Conservation (phyloP, 2,113 vertebrate genomes). For the Choloepus hoffmanni region DNA sequence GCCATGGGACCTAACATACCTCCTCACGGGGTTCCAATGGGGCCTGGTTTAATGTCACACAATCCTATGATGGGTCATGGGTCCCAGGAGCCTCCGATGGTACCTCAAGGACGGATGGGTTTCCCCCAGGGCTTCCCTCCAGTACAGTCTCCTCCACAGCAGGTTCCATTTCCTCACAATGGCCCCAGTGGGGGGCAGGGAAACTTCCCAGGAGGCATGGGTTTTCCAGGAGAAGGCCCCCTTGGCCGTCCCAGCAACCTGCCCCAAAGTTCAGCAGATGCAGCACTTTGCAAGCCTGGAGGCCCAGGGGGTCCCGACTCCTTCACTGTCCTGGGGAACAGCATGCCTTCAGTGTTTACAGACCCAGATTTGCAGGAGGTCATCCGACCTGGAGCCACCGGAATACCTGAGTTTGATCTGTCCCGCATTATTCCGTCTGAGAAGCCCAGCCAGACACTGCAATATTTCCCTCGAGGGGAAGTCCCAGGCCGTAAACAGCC, state of each 20-base stretch:
- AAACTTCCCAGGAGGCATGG: slow-evolving; percentile 95
- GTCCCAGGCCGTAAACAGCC: slow-evolving; percentile 95
- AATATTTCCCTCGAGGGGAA: slow-evolving; percentile 98
- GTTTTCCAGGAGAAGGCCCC: slow-evolving; percentile 97
- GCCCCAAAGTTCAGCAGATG: slow-evolving; percentile 93
- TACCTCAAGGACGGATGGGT: slow-evolving; percentile 97
- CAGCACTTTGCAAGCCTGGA: slow-evolving; percentile 97
- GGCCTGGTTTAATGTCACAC: slow-evolving; percentile 97
- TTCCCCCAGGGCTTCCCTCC: slow-evolving; percentile 97
- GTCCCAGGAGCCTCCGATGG: slow-evolving; percentile 96
- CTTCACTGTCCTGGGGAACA: slow-evolving; percentile 93
- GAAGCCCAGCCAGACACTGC: slow-evolving; percentile 99
- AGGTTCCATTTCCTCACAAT: slow-evolving; percentile 97
- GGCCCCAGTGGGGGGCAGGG: slow-evolving; percentile 93
- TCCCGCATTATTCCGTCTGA: slow-evolving; percentile 99
- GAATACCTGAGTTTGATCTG: slow-evolving; percentile 98
- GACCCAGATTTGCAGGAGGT: slow-evolving; percentile 99
- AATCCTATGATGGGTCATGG: slow-evolving; percentile 96
- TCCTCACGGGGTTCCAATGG: slow-evolving; percentile 93
- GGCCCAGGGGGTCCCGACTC: slow-evolving; percentile 94
- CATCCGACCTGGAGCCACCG: slow-evolving; percentile 97
- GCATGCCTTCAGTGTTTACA: slow-evolving; percentile 94
- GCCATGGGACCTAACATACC: slow-evolving; percentile 94
- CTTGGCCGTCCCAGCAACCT: slow-evolving; percentile 95
- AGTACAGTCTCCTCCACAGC: slow-evolving; percentile 97